Evolutionary conservation across 2,113 vertebrate genomes (phyloP).

Genomic region (Pomatostomus ruficeps): DNA sequence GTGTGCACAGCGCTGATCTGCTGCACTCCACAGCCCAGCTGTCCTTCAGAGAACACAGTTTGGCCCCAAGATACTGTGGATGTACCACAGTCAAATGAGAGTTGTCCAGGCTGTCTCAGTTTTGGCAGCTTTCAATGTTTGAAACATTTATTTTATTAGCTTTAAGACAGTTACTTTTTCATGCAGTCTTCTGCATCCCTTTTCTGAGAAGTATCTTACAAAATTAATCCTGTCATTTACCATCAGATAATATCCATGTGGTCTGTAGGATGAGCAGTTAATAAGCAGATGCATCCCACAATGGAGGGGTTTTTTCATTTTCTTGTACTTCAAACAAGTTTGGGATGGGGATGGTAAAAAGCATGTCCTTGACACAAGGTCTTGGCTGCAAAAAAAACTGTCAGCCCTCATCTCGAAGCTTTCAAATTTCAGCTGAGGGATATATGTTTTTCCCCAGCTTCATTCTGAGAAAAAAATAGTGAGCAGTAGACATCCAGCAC

Average conservation of each 20-base stretch:
- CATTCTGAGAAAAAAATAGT: not conserved
- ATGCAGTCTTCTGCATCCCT: not conserved
- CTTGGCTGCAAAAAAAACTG: not conserved
- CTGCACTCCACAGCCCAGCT: not conserved
- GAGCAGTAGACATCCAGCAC: not conserved
- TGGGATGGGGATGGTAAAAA: not conserved
- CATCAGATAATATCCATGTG: not conserved
- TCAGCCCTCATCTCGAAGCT: not conserved
- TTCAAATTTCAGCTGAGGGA: not conserved
- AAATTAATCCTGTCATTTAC: not conserved
- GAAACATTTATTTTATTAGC: not conserved
- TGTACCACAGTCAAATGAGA: not conserved
- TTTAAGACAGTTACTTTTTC: not conserved
- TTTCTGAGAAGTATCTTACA: not conserved
- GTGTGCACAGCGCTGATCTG: fast-evolving
- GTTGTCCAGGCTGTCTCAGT: not conserved
- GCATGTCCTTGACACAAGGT: not conserved
- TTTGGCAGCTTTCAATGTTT: not conserved
- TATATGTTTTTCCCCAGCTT: not conserved
- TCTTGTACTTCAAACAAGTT: not conserved
- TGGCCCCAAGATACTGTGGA: not conserved
- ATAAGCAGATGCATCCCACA: not conserved
- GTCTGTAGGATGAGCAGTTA: not conserved
- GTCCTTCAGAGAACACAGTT: not conserved
- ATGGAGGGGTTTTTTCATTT: fast-evolving